phyloP scores from a whole-genome alignment of 2,888 invertebrate genomes.

The Alloscopus bannaensis region DNA sequence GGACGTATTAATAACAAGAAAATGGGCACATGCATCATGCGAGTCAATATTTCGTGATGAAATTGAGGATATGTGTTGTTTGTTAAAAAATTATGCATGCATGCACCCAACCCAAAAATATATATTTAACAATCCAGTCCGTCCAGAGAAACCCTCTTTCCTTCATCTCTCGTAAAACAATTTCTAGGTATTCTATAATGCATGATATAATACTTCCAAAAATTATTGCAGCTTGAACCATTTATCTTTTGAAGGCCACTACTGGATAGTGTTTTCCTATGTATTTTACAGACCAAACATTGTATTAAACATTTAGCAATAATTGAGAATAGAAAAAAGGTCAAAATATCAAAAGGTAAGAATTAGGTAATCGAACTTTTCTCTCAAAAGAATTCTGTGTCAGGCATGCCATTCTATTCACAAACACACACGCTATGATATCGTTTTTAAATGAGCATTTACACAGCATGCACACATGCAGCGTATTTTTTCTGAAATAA shows the following conservation, averaged over 20 bases:
- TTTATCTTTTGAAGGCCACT: too few species aligned
- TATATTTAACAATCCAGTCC: too few species aligned
- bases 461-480: not conserved
- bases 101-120: slow-evolving; percentile 17
- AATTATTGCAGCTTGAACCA: too few species aligned
- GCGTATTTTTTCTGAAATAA: not conserved
- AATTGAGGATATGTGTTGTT: slow-evolving; percentile 12
- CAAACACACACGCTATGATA: not conserved
- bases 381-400: slow-evolving; percentile 41
- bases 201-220: too few species aligned
- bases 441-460: not conserved
- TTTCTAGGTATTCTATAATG: too few species aligned
- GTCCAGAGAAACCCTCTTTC: too few species aligned
- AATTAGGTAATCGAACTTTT: slow-evolving; percentile 41
- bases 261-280: too few species aligned
- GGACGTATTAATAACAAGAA: slow-evolving; percentile 45
- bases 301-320: too few species aligned
- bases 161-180: too few species aligned
- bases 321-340: not conserved
- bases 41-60: not conserved
- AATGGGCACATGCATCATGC: slow-evolving; percentile 25
- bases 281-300: too few species aligned
- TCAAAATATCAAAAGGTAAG: slow-evolving; percentile 20
- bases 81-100: slow-evolving; percentile 26
- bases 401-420: slow-evolving; percentile 19